Evolutionary conservation across 2,888 invertebrate genomes (phyloP).

Genomic region (Arctia plantaginis): DNA sequence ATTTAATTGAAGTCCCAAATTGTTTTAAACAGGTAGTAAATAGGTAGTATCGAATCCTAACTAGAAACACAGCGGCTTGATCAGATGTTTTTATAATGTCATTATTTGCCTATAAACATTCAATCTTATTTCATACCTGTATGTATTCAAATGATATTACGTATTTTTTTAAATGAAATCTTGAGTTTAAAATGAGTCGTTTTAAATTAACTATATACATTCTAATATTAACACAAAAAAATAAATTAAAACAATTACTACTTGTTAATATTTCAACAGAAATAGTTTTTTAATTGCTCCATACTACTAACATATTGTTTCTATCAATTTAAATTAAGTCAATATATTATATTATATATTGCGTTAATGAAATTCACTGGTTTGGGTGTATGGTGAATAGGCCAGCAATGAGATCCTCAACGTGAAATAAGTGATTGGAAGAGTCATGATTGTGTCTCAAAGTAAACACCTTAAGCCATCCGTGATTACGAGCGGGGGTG

Average conservation of each 20-base stretch:
- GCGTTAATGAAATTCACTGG: too few relatives aligned
- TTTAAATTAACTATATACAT: too few relatives aligned
- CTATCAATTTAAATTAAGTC: neutral
- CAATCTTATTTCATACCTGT: too few relatives aligned
- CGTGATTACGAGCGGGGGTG: constrained; percentile 55
- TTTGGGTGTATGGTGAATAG: too few relatives aligned
- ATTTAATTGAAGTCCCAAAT: too few relatives aligned
- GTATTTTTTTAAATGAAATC: neutral
- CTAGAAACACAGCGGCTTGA: neutral
- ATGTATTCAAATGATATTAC: too few relatives aligned
- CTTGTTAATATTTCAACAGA: neutral
- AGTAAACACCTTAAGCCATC: constrained; percentile 57
- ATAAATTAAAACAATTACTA: neutral
- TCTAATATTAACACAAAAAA: too few relatives aligned
- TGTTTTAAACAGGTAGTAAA: too few relatives aligned
- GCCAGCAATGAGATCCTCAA: constrained; percentile 21
- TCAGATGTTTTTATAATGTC: too few relatives aligned
- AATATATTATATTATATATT: too few relatives aligned
- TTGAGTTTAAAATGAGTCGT: neutral
- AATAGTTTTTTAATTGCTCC: neutral
- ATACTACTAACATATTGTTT: neutral
- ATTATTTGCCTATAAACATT: too few relatives aligned
- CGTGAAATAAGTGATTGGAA: constrained; percentile 45
- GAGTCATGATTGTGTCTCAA: constrained; percentile 49
- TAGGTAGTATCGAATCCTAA: too few relatives aligned